Evolutionary conservation across 2,888 invertebrate species (phyloP), one percentile per base, ranked within the genome.

Genomic region (Tetragonisca angustula): DNA sequence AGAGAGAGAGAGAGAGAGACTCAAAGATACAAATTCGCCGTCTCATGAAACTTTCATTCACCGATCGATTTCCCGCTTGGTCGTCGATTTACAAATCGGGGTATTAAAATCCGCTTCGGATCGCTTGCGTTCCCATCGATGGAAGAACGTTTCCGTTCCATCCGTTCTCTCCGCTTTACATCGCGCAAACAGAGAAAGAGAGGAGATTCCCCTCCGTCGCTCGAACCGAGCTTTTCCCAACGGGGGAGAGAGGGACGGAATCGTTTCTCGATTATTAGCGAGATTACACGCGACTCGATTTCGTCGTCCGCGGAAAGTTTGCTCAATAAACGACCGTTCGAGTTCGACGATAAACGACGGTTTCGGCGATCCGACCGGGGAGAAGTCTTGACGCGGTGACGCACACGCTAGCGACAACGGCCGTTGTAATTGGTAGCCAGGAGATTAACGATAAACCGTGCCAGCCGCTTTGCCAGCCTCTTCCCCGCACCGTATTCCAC

Each of bases 401-500:
- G 81, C 19, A 32, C 15, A 32, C 49, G 27, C 11, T n/a, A 17
- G 52, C 52, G 83, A 81, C 81, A 77, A 81, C 65, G 54, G 73
- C 64, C 64, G 73, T 84, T 81, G 83, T 84, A 79, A 82, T 82
- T 82, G 74, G 61, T 70, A 54, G n/a, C 32, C 59, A 9, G 52
- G 56, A 72, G 82, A 84, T 84, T 82, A 77, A 78, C 61, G 70
- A 82, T 78, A 81, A 83, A 76, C 69, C 69, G 67, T 67, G 49
- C 75, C 74, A 61, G 61, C 61, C 75, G 65, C 74, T 70, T 32
- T 32, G 4, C 70, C 69, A 43, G 32, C 32, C 52, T 81, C 70
- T 54, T 49, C 69, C 59, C 56, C 9, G 27, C 27, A 3, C n/a
- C 21, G 54, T 52, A 68, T 78, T 75, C 19, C 71, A 82, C 75